Evolutionary conservation across 2,113 vertebrate species (phyloP), one percentile per base, ranked within the genome.

Genomic region (Zeus faber): DNA sequence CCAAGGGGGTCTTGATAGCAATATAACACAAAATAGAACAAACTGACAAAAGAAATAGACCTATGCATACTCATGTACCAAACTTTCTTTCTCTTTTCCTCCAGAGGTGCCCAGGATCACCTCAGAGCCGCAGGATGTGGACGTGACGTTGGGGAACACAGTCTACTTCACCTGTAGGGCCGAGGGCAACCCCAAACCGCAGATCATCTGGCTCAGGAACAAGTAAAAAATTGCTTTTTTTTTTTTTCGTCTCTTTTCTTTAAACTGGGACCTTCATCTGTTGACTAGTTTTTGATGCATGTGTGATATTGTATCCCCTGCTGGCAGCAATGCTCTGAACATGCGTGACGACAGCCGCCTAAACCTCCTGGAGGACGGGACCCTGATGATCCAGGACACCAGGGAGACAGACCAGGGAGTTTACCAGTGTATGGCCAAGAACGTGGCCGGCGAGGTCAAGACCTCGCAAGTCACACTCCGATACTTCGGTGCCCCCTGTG

Each of bases 151-250:
- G 25, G 97, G 97, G 83, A 98, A 98, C 86, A 99, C 97, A 0
- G 97, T 97, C 61, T 99, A 98, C 85, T 99, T 99, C 84, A 99
- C 95, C 64, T 99, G 97, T 75, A 91, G 93, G 80, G 97, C 96
- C 0, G 97, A 99, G 81, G 96, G 96, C 67, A 98, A 99, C 87
- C 97, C 97, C 54, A 99, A 99, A 85, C 97, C 97, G 23, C 95
- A 99, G 91, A 99, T 99, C 78, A 99, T 98, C 81, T 99, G 97
- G 97, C 94, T 98, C 56, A 91, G 97, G 62, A 99, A 99, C 88
- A 98, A 99, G 96, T 99, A 81, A 89, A 94, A 62, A n/a, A n/a
- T n/a, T n/a, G n/a, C n/a, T n/a, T n/a, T n/a, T n/a, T n/a, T n/a
- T n/a, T n/a, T n/a, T n/a, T n/a, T n/a, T n/a, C n/a, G n/a, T n/a